Base-by-base conservation (phyloP, 53 echinoderm and acorn worm species). In the Luidia sarsii region DNA sequence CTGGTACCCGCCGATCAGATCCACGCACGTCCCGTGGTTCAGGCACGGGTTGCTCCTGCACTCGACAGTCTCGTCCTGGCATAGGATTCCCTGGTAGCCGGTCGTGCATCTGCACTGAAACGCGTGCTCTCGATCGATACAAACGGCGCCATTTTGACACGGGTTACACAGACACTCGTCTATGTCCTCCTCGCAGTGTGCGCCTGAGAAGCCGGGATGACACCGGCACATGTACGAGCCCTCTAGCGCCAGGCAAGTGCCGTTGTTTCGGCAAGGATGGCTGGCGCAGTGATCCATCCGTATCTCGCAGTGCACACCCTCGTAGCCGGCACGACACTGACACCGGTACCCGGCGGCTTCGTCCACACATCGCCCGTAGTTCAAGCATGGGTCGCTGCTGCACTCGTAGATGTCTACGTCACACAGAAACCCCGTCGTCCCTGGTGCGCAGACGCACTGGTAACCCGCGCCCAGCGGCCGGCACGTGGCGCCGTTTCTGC, bases 11-110 rank as follows among this genome's bases (percentile, higher is more conserved):
- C 15, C 15, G 8, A 46, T 10, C 15, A 10, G 8, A 46, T 46
- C 46, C 15, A 15, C 15, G 46, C 46, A 46, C 46, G 46, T 46
- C 8, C 46, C 91, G 21, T 82, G 68, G 52, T 89, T 80, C 1
- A 84, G 24, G 63, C 99, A 97, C 9, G 93, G 99, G 23, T 89
- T 82, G 28, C 94, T 91, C 1, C 77, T 37, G 56, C 99, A 99
- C 57, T 99, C 99, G 31, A 94, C 82, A 10, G 89, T 29, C 18
- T 94, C 75, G 15, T 65, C 53, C 28, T 89, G 84, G 39, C 99
- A 99, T 8, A 68, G 52, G 2, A 55, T 39, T 10, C 94, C 94
- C 9, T 14, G 56, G 48, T 79, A 93, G 11, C 99, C 99, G 7
- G 52, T 13, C 1, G 84, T 52, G 39, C 99, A 99, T 1, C 49